Percentiles rank a stretch among this genome's conserved stretches.
These are phyloP conservation scores for Corythaixoides concolor DNA, from an alignment of 2,113 vertebrate species.

Conservation along the genomic window DNA sequence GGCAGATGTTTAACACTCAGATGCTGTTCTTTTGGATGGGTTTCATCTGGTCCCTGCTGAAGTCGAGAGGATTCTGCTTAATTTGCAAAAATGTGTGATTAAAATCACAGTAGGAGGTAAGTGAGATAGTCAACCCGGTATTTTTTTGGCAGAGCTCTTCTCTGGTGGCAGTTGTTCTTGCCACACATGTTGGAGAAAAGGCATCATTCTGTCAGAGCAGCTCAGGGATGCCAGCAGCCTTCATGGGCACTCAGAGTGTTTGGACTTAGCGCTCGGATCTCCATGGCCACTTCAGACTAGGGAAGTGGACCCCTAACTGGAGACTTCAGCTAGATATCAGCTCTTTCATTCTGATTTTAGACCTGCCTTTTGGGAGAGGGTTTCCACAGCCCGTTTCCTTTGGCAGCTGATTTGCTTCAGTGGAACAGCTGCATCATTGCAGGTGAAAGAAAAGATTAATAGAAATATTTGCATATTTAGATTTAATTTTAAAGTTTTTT, in stretches of 20 bases:
- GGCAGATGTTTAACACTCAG: not conserved
- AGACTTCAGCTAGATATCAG: not conserved
- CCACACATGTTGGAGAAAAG: not conserved
- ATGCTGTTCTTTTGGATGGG: not conserved
- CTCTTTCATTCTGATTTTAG: not conserved
- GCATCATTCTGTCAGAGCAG: not conserved
- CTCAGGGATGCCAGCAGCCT: not conserved
- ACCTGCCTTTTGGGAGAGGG: not conserved
- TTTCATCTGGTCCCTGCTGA: not conserved
- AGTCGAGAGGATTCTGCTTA: not conserved
- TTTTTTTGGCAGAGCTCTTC: not conserved
- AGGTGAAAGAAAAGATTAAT: not conserved
- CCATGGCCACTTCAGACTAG: not conserved
- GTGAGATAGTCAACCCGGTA: not conserved
- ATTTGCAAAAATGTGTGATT: not conserved
- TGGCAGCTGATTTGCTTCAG: not conserved
- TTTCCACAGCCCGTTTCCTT: not conserved
- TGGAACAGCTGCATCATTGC: not conserved
- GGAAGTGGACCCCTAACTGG: not conserved
- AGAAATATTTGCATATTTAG: not conserved
- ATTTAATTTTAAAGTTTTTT: not conserved
- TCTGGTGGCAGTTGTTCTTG: not conserved
- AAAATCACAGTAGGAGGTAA: not conserved
- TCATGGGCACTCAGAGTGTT: rapidly evolving
- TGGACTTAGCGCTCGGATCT: not conserved